Evolutionary conservation across 2,888 invertebrate genomes (phyloP).

Genomic region (Torymus texanus): DNA sequence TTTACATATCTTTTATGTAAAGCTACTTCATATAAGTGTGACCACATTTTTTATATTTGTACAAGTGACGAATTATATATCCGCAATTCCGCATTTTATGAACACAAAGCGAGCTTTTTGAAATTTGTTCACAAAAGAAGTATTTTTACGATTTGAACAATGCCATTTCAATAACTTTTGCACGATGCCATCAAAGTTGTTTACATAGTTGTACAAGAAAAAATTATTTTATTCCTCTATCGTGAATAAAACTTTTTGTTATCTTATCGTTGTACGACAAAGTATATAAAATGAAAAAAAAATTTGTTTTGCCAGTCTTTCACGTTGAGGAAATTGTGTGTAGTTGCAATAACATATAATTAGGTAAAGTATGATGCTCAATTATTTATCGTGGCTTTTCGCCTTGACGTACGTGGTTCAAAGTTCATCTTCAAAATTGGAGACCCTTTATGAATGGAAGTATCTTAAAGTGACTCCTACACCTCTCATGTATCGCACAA

Average conservation of each 20-base stretch:
- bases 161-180: not conserved
- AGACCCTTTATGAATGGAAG: slow-evolving; percentile 3
- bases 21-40: too few relatives aligned
- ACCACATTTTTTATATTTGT: slow-evolving; percentile 2
- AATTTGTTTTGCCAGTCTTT: not conserved
- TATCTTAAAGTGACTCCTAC: not conserved
- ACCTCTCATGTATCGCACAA: not conserved
- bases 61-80: not conserved
- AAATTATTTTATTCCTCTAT: not conserved
- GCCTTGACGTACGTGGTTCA: not conserved
- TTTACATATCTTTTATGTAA: too few relatives aligned
- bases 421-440: not conserved
- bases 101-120: not conserved
- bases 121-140: too few relatives aligned
- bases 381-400: slow-evolving; percentile 1
- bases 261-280: not conserved
- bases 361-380: not conserved
- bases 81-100: not conserved
- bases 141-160: not conserved
- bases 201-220: not conserved
- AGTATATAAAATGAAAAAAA: slow-evolving; percentile 1
- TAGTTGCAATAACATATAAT: not conserved
- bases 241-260: slow-evolving; percentile 7
- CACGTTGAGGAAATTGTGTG: not conserved
- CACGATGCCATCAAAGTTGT: not conserved